These are phyloP conservation scores for Iselma pallidipennis DNA, from an alignment of 2,888 invertebrate species.

Conservation along the genomic window DNA sequence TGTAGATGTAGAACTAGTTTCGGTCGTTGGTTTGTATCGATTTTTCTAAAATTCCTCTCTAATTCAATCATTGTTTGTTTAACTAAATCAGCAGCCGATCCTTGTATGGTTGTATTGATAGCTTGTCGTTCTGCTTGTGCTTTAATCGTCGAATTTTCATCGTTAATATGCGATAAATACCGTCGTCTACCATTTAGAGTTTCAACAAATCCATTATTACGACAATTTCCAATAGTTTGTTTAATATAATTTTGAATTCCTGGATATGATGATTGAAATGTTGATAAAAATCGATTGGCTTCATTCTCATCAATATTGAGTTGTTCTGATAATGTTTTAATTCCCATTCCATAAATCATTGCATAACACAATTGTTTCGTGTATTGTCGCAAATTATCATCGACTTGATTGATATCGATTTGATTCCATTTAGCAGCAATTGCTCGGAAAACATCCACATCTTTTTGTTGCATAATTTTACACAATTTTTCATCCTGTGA, in stretches of 20 bases:
- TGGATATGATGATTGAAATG: slow-evolving; percentile 79
- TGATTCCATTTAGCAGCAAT: slow-evolving; percentile 87
- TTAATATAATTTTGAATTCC: slow-evolving; percentile 68
- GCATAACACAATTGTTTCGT: slow-evolving; percentile 95
- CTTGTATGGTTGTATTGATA: slow-evolving; percentile 93
- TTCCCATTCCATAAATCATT: slow-evolving; percentile 96
- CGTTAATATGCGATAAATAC: slow-evolving; percentile 75
- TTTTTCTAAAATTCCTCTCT: slow-evolving; percentile 62
- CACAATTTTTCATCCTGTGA: slow-evolving; percentile 75
- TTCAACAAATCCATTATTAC: slow-evolving; percentile 75
- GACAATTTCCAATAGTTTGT: slow-evolving; percentile 63
- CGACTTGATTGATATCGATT: slow-evolving; percentile 68
- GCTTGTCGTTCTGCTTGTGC: slow-evolving; percentile 92
- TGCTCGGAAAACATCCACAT: slow-evolving; percentile 79
- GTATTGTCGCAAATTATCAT: slow-evolving; percentile 77
- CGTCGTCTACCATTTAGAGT: slow-evolving; percentile 81
- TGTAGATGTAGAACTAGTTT: slow-evolving; percentile 88
- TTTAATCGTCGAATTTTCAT: slow-evolving; percentile 53
- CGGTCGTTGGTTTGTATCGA: slow-evolving; percentile 50
- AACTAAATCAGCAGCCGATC: slow-evolving; percentile 94
- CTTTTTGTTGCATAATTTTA: slow-evolving; percentile 62
- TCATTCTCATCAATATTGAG: slow-evolving; percentile 78
- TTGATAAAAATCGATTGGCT: slow-evolving; percentile 77
- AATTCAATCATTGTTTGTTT: slow-evolving; percentile 88
- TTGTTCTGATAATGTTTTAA: slow-evolving; percentile 76